Evolutionary conservation across 2,888 invertebrate genomes (phyloP).

Genomic region (Neocrepidodera transversa): DNA sequence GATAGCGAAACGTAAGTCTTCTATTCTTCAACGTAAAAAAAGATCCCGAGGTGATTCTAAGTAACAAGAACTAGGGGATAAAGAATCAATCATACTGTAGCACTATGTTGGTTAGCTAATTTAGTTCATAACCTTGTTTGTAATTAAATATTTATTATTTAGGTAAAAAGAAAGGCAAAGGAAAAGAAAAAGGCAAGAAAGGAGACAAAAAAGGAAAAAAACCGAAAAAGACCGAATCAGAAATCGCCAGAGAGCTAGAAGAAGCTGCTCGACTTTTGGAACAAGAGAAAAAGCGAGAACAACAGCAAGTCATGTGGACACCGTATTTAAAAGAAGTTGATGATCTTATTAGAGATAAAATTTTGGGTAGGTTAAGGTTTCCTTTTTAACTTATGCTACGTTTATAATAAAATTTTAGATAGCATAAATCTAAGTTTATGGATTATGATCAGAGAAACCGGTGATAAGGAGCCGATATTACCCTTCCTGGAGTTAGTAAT

Average conservation of each 20-base stretch:
- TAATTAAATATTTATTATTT: background rate
- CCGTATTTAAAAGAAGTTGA: conserved; percentile 47
- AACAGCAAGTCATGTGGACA: conserved; percentile 51
- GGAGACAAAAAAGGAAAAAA: conserved; percentile 37
- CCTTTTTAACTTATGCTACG: background rate
- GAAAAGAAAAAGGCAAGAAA: conserved; percentile 26
- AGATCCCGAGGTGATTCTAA: too few relatives aligned
- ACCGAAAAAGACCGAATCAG: conserved; percentile 44
- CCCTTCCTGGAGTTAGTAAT: conserved; percentile 82
- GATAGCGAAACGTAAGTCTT: too few relatives aligned
- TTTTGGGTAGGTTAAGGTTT: background rate
- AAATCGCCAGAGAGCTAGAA: conserved; percentile 40
- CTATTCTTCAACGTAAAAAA: too few relatives aligned
- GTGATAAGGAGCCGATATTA: conserved; percentile 45
- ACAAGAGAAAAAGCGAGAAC: conserved; percentile 55
- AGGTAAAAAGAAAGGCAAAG: conserved; percentile 36
- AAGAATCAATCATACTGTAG: too few relatives aligned
- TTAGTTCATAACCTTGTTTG: too few relatives aligned
- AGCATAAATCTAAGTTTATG: conserved; percentile 52
- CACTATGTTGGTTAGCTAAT: too few relatives aligned
- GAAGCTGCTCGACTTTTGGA: conserved; percentile 60
- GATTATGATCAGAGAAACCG: conserved; percentile 69
- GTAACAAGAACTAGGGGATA: too few relatives aligned
- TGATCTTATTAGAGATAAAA: conserved; percentile 50
- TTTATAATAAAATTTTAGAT: background rate